Conservation (phyloP, 2,888 invertebrate genomes). For the Nemotelus nigrinus region DNA sequence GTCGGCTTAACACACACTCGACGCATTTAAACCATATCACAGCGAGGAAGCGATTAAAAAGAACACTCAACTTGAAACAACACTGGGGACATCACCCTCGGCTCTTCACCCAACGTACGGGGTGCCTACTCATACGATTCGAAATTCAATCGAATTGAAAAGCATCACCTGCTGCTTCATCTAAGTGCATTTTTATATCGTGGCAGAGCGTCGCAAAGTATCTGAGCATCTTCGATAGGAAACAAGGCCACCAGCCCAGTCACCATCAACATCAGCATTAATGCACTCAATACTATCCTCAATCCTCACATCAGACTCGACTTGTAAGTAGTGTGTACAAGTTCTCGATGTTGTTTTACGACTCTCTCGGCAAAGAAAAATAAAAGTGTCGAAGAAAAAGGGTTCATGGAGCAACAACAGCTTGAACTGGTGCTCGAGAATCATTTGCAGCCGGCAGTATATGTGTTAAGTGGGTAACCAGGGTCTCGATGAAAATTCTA, state of each 20-base stretch:
- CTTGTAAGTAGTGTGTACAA: not conserved
- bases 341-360: conserved; percentile 23
- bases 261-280: not conserved
- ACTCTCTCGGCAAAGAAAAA: conserved; percentile 7
- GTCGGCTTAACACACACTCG: too few relatives aligned
- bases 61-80: too few relatives aligned
- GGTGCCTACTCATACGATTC: not conserved
- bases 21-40: too few relatives aligned
- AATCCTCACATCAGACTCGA: not conserved
- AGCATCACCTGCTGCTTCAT: conserved; percentile 35
- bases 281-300: not conserved
- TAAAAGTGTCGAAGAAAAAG: not conserved
- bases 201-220: not conserved
- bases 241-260: conserved; percentile 22
- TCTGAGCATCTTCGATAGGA: conserved; percentile 22
- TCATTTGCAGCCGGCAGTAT: not conserved
- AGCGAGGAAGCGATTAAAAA: too few relatives aligned
- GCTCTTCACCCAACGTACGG: not conserved
- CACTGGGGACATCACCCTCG: too few relatives aligned
- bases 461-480: conserved; percentile 35
- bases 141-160: conserved; percentile 21
- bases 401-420: not conserved
- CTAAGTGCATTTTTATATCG: conserved; percentile 37
- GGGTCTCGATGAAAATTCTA: conserved; percentile 35
- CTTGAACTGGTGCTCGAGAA: not conserved